Percentiles rank a stretch among this genome's conserved stretches.
Conservation (phyloP, 2,888 invertebrate species). For the Venustoraphidia nigricollis region DNA sequence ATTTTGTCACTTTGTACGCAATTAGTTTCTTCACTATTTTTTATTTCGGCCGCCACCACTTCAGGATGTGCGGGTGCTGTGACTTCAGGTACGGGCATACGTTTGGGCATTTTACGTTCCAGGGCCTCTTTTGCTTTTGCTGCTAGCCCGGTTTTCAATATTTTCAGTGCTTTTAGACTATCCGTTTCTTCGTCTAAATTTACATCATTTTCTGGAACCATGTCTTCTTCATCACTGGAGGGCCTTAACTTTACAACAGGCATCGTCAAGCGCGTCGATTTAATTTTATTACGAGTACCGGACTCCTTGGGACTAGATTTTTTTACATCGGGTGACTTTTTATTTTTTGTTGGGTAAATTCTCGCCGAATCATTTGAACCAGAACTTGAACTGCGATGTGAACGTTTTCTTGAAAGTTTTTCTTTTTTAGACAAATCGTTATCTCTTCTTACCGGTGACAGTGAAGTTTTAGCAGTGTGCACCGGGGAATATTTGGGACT, state of each 20-base stretch:
- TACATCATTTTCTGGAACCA: slow-evolving; percentile 26
- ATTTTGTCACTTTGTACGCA: slow-evolving; percentile 17
- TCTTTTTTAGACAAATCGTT: too few relatives aligned
- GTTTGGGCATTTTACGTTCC: slow-evolving; percentile 37
- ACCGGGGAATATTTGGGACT: too few relatives aligned
- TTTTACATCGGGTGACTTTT: not conserved
- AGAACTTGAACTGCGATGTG: not conserved
- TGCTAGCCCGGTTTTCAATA: slow-evolving; percentile 45
- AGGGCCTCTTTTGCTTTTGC: slow-evolving; percentile 56
- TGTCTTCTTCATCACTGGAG: slow-evolving; percentile 40
- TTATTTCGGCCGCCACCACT: slow-evolving; percentile 7
- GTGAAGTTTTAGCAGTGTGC: too few relatives aligned
- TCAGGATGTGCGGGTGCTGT: slow-evolving; percentile 3
- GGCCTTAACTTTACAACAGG: slow-evolving; percentile 42
- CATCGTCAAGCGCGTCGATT: slow-evolving; percentile 11
- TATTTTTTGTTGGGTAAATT: too few relatives aligned
- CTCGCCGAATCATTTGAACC: too few relatives aligned
- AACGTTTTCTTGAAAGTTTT: not conserved
- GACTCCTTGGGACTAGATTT: slow-evolving; percentile 2
- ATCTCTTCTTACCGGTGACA: too few relatives aligned
- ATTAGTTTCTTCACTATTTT: slow-evolving; percentile 11
- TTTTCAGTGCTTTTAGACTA: slow-evolving; percentile 50
- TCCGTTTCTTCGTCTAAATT: slow-evolving; percentile 43
- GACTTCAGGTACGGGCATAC: slow-evolving; percentile 12
- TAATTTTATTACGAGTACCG: slow-evolving; percentile 19